These are phyloP conservation scores for Idaea biselata DNA, from an alignment of 2,888 invertebrate genomes.

Conservation along the genomic window DNA sequence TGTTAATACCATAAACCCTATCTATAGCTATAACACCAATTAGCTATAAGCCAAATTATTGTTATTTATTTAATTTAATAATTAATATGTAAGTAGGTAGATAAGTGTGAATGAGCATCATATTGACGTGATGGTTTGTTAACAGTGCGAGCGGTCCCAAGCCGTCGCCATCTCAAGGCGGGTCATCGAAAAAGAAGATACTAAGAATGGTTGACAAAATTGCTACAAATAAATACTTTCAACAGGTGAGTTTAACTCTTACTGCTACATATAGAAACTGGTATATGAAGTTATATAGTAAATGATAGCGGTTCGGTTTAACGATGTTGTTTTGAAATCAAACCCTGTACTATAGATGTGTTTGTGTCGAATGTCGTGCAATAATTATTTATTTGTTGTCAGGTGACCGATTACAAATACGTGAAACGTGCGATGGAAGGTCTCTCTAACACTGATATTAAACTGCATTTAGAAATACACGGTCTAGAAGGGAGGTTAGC, in stretches of 20 bases:
- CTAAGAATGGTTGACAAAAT: constrained; percentile 91
- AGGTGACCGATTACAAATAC: constrained; percentile 92
- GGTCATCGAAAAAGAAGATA: constrained; percentile 83
- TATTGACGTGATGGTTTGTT: constrained; percentile 12
- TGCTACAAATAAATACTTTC: constrained; percentile 92
- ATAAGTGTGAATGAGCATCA: not conserved
- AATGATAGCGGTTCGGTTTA: too few species aligned
- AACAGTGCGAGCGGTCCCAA: constrained; percentile 31
- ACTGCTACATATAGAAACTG: not conserved
- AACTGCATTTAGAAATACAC: constrained; percentile 91
- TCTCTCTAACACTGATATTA: constrained; percentile 92
- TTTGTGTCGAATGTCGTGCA: too few species aligned
- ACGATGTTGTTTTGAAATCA: too few species aligned
- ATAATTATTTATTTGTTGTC: constrained; percentile 4
- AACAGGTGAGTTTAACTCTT: constrained; percentile 78
- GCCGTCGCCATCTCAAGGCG: constrained; percentile 69
- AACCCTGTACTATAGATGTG: too few species aligned
- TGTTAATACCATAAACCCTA: too few species aligned
- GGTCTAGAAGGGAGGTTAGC: constrained; percentile 89
- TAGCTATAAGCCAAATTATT: too few species aligned
- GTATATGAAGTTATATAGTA: not conserved
- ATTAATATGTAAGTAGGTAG: not conserved
- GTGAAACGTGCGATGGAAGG: constrained; percentile 94
- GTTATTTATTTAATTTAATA: too few species aligned
- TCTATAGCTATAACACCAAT: too few species aligned